Conservation (phyloP, 2,797 vertebrate species). For the Cryptoblepharus egeriae region DNA sequence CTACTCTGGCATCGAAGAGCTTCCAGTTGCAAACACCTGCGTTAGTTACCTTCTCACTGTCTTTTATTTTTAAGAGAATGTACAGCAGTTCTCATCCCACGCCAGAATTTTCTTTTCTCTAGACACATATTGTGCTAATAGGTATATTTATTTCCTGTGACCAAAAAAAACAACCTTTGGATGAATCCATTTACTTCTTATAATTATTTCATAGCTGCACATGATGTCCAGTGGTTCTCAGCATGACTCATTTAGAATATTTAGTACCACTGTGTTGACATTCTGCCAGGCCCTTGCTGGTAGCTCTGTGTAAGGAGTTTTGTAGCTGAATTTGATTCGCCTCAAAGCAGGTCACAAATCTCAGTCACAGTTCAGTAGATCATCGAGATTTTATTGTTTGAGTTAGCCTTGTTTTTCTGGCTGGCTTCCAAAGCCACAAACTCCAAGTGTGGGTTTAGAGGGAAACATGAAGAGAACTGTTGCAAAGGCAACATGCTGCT, state of each 20-base stretch:
- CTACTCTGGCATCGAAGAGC: neutral
- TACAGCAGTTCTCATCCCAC: neutral
- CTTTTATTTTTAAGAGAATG: neutral
- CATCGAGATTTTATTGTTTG: constrained; percentile 55
- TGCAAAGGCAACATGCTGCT: constrained; percentile 60
- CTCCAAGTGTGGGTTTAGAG: constrained; percentile 32
- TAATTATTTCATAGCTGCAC: constrained; percentile 51
- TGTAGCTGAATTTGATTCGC: constrained; percentile 57
- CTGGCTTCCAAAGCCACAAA: constrained; percentile 42
- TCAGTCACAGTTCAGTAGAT: constrained; percentile 64
- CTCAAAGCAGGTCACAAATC: constrained; percentile 61
- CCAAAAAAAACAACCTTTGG: constrained; percentile 5
- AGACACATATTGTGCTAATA: constrained; percentile 4
- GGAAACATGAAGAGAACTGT: constrained; percentile 41
- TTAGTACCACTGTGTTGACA: constrained; percentile 57
- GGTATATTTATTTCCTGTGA: constrained; percentile 36
- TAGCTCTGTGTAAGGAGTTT: constrained; percentile 56
- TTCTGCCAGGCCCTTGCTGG: constrained; percentile 62
- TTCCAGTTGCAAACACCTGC: neutral
- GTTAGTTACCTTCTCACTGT: neutral
- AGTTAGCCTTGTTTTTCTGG: constrained; percentile 43
- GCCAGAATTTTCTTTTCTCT: neutral
- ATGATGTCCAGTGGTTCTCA: constrained; percentile 41
- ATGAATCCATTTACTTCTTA: constrained; percentile 37
- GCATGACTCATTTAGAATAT: constrained; percentile 54